phyloP scores from a whole-genome alignment of 2,888 invertebrate species.

The Mesoligia furuncula region DNA sequence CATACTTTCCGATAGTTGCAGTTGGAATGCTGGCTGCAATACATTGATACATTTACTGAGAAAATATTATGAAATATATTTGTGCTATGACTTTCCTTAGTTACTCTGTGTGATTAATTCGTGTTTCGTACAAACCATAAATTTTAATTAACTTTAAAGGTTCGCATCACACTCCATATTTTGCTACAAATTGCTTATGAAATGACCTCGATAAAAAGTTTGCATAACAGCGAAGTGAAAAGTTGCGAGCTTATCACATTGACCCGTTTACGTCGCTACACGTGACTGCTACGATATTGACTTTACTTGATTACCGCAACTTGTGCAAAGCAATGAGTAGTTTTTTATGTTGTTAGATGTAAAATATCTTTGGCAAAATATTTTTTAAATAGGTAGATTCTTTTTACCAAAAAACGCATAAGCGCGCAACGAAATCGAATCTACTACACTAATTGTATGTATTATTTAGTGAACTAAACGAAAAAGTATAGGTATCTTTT shows the following conservation, averaged over 20 bases:
- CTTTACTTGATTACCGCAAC: not conserved
- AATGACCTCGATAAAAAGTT: slow-evolving; percentile 1
- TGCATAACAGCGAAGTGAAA: not conserved
- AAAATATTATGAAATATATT: not conserved
- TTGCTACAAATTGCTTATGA: no score
- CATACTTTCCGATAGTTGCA: not conserved
- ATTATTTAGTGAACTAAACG: no score
- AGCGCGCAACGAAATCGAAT: not conserved
- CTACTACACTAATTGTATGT: no score
- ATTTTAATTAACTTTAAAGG: not conserved
- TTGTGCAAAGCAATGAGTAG: not conserved
- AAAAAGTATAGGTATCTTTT: not conserved
- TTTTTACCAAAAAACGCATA: no score
- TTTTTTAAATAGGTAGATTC: no score
- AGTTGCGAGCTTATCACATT: slow-evolving; percentile 7
- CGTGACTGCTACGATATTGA: not conserved
- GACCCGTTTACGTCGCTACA: not conserved
- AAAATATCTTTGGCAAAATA: not conserved
- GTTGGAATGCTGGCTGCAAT: not conserved
- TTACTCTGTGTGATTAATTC: not conserved
- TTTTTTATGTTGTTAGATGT: not conserved
- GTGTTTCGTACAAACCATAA: not conserved
- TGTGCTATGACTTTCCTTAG: not conserved
- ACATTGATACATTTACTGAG: no score
- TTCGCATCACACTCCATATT: not conserved